Base-by-base conservation (phyloP, 2,888 invertebrate species). In the Melanophora roralis region DNA sequence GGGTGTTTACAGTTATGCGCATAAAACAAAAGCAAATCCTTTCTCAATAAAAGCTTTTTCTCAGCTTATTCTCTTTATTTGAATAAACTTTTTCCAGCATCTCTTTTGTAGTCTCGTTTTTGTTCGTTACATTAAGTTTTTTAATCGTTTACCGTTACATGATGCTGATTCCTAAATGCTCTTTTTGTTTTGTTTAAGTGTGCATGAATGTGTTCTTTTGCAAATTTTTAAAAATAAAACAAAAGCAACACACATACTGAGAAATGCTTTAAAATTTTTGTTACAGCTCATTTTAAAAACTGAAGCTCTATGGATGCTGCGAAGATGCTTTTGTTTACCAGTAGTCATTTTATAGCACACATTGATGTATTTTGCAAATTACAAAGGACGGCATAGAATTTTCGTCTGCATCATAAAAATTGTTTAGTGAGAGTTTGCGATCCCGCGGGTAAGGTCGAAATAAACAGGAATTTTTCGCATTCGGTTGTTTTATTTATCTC, bases 371-470 rank as follows among this genome's bases (percentile, higher is more conserved):
- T 64, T 69, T 72, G 55, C 60, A 36, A 72, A 72, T 55, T 38
- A 55, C 71, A 27, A 27, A 27, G 79, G 72, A 68, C 14, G 78
- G 67, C 82, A 80, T 81, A 84, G 84, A 83, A 84, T 83, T 84
- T 84, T n/a, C 84, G 85, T 87, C 68, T 40, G 88, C 87, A 89
- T 87, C 87, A 88, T 88, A 88, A 88, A 89, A 88, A 83, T 88
- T 84, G 83, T 89, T 89, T 85, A 89, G 89, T 89, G 89, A 89
- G 89, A 89, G 89, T 89, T 89, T 89, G 87, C 87, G 88, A 89
- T 89, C 89, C 89, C 89, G 89, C 89, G 89, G 88, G 88, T 89
- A 89, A 89, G 89, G 89, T 89, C 89, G 88, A 85, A 87, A 85
- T 85, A 84, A 84, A 87, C 88, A 87, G 87, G 85, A 85, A 83